Percentiles rank a stretch among this genome's conserved stretches.
Evolutionary conservation across 2,113 vertebrate species (phyloP).

Genomic region (Potamarius usumacintae): DNA sequence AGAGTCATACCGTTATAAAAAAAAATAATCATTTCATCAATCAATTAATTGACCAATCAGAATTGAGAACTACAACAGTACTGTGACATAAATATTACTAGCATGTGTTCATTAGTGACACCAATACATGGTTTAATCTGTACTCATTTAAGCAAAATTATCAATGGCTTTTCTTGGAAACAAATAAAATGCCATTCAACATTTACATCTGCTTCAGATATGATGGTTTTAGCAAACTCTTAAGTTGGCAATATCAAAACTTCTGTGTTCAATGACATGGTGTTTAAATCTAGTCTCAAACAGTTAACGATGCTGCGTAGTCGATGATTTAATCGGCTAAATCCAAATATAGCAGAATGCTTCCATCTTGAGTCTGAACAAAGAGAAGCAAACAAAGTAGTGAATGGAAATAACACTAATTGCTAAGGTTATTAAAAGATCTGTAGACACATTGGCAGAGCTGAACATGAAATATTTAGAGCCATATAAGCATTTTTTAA

Average conservation of each 20-base stretch:
- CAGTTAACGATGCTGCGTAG: constrained; percentile 22
- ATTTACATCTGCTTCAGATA: constrained; percentile 37
- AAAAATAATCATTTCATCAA: background rate
- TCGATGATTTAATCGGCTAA: constrained; percentile 38
- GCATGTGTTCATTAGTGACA: background rate
- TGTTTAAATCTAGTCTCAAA: constrained; percentile 40
- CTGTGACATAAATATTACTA: background rate
- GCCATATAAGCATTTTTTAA: background rate
- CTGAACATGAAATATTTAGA: background rate
- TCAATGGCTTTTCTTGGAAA: background rate
- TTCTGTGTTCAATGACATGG: constrained; percentile 45
- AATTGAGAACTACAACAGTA: background rate
- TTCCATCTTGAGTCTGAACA: constrained; percentile 26
- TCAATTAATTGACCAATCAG: background rate
- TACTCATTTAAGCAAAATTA: background rate
- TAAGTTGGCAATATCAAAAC: constrained; percentile 22
- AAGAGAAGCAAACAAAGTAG: background rate
- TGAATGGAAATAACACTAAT: constrained; percentile 17
- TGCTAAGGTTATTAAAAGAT: background rate
- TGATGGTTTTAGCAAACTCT: constrained; percentile 32
- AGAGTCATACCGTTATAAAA: background rate
- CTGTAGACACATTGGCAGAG: background rate
- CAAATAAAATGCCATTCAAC: constrained; percentile 18
- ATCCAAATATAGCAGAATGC: constrained; percentile 41
- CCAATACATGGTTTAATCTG: background rate